Percentiles rank a stretch among this genome's conserved stretches.
Evolutionary conservation across 2,113 vertebrate species (phyloP).

Genomic region (Epinephelus lanceolatus): DNA sequence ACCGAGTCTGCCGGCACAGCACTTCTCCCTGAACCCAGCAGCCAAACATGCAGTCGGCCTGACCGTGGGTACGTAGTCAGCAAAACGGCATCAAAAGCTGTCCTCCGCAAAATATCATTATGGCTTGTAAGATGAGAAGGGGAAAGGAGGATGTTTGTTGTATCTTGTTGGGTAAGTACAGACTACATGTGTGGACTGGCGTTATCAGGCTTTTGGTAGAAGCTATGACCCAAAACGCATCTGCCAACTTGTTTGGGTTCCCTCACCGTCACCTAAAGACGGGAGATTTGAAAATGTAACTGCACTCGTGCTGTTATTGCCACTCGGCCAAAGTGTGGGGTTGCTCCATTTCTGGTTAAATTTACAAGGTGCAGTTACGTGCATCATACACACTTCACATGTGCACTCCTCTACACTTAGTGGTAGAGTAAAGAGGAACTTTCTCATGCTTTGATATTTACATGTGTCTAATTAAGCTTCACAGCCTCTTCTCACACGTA

Average conservation of each 20-base stretch:
- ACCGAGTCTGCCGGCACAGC: conserved; percentile 76
- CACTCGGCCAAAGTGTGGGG: conserved; percentile 46
- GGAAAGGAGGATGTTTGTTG: conserved; percentile 77
- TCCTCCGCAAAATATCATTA: conserved; percentile 79
- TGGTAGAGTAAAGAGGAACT: conserved; percentile 79
- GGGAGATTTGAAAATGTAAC: conserved; percentile 25
- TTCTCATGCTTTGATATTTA: conserved; percentile 83
- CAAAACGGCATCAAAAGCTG: conserved; percentile 74
- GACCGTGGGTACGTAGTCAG: conserved; percentile 76
- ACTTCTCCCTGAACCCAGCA: conserved; percentile 68
- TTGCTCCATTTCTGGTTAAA: conserved; percentile 59
- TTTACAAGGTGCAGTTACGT: conserved; percentile 67
- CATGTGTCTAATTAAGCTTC: conserved; percentile 79
- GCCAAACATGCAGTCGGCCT: conserved; percentile 68
- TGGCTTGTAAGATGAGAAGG: conserved; percentile 78
- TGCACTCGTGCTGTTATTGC: conserved; percentile 27
- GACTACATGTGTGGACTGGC: conserved; percentile 80
- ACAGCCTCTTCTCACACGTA: conserved; percentile 70
- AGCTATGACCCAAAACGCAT: conserved; percentile 39
- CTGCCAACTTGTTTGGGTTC: conserved; percentile 59
- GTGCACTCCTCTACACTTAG: conserved; percentile 74
- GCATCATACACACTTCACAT: conserved; percentile 72
- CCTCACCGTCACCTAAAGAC: conserved; percentile 51
- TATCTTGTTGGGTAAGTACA: conserved; percentile 79
- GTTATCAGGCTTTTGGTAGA: conserved; percentile 66